phyloP scores from a whole-genome alignment of 1,140 invertebrate genomes.

The Anagrus nilaparvatae region DNA sequence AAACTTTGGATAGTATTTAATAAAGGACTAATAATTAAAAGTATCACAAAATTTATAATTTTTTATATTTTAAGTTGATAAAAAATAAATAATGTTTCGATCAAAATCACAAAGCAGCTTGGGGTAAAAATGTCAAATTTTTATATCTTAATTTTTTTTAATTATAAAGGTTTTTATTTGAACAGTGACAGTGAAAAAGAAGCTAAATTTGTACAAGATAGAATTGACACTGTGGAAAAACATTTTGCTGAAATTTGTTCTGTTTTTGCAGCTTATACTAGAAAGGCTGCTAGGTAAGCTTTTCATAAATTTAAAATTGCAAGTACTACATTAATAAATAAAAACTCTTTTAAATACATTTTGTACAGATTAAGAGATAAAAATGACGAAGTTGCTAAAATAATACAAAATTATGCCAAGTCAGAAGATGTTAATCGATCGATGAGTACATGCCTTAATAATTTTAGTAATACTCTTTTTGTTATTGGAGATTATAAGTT shows the following conservation, averaged over 20 bases:
- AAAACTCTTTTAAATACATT: too few species aligned
- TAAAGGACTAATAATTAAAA: too few species aligned
- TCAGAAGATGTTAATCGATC: constrained; percentile 61
- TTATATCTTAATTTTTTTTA: not conserved
- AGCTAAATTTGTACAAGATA: constrained; percentile 61
- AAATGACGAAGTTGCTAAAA: constrained; percentile 57
- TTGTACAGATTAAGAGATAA: constrained; percentile 52
- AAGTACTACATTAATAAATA: too few species aligned
- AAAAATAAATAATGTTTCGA: constrained; percentile 27
- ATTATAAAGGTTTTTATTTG: constrained; percentile 1
- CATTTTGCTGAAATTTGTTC: constrained; percentile 58
- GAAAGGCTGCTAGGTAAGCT: constrained; percentile 56
- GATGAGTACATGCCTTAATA: constrained; percentile 48
- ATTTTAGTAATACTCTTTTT: constrained; percentile 54
- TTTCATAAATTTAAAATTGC: too few species aligned
- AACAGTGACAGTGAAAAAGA: constrained; percentile 45
- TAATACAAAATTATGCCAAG: constrained; percentile 53
- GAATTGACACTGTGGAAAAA: constrained; percentile 56
- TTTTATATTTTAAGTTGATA: too few species aligned
- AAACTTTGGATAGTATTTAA: too few species aligned
- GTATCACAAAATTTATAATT: too few species aligned
- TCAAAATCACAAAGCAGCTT: constrained; percentile 28
- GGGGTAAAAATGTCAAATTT: constrained; percentile 20
- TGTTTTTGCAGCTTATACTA: constrained; percentile 52
- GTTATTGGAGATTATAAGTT: constrained; percentile 57